A percentile compares a stretch with the other conserved stretches of the same genome.
Evolutionary conservation across 2,797 vertebrate genomes (phyloP).

Genomic region (Orientallactaga sibirica): DNA sequence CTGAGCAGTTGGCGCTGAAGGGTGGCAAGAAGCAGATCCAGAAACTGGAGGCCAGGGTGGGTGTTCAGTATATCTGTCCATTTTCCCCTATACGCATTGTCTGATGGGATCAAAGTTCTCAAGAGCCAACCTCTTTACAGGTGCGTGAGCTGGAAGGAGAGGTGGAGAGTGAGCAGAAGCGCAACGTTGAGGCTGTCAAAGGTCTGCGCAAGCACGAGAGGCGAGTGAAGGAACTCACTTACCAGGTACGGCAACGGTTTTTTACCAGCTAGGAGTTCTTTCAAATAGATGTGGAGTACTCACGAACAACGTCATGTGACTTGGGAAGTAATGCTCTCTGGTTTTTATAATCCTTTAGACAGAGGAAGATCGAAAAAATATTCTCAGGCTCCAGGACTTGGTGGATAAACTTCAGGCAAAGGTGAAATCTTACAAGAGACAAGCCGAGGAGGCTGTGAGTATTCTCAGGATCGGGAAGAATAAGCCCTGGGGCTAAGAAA

Average conservation of each 20-base stretch:
- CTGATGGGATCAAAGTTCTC: conserved; percentile 5
- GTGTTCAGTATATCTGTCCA: neutral
- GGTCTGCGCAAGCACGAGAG: conserved; percentile 93
- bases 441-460: conserved; percentile 95
- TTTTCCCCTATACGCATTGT: neutral
- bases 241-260: conserved; percentile 89
- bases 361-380: conserved; percentile 96
- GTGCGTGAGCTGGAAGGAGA: conserved; percentile 90
- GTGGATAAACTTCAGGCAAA: conserved; percentile 96
- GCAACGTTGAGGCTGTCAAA: conserved; percentile 88
- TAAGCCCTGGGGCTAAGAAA: neutral
- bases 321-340: conserved; percentile 45
- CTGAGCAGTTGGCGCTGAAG: conserved; percentile 88
- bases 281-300: neutral
- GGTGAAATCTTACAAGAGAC: conserved; percentile 96
- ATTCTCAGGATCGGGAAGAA: neutral
- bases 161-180: conserved; percentile 89
- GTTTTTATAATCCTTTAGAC: conserved; percentile 87
- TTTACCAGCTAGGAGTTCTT: neutral
- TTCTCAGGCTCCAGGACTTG: conserved; percentile 93
- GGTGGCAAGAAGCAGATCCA: conserved; percentile 89
- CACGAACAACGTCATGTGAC: neutral
- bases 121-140: conserved; percentile 74
- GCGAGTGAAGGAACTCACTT: conserved; percentile 94
- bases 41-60: conserved; percentile 88